These are phyloP conservation scores for Blastomussa wellsi DNA, from an alignment of 92 coral and sea anemone genomes.

Conservation along the genomic window DNA sequence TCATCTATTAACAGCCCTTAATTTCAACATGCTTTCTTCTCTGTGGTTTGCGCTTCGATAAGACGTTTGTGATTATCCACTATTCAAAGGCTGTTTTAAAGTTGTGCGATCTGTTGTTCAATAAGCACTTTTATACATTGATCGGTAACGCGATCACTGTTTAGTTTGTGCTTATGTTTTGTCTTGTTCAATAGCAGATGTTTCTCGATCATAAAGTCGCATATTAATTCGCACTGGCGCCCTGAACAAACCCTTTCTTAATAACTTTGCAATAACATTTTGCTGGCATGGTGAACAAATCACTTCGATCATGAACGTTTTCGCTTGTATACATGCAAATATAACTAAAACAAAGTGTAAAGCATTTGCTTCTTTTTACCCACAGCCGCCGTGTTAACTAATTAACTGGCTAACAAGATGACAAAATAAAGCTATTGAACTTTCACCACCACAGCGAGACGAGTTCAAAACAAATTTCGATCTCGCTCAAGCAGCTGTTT, in stretches of 20 bases:
- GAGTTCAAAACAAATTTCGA: neutral
- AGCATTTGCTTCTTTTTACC: neutral
- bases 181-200: slow-evolving; percentile 6
- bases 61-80: neutral
- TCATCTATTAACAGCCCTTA: neutral
- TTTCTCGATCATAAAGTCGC: neutral
- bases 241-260: neutral
- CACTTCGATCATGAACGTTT: neutral
- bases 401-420: neutral
- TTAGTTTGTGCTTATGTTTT: neutral
- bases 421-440: slow-evolving; percentile 1
- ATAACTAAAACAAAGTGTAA: neutral
- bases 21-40: neutral
- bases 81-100: neutral
- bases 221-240: neutral
- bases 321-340: neutral
- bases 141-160: neutral
- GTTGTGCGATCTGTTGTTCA: neutral
- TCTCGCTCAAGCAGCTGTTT: neutral
- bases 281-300: neutral
- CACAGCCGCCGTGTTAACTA: neutral
- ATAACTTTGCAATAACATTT: neutral
- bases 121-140: neutral
- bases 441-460: neutral
- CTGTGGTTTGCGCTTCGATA: neutral